Evolutionary conservation across 2,797 vertebrate genomes (phyloP), one percentile per base, ranked within the genome.

Genomic region (Neosilurus hyrtlii): DNA sequence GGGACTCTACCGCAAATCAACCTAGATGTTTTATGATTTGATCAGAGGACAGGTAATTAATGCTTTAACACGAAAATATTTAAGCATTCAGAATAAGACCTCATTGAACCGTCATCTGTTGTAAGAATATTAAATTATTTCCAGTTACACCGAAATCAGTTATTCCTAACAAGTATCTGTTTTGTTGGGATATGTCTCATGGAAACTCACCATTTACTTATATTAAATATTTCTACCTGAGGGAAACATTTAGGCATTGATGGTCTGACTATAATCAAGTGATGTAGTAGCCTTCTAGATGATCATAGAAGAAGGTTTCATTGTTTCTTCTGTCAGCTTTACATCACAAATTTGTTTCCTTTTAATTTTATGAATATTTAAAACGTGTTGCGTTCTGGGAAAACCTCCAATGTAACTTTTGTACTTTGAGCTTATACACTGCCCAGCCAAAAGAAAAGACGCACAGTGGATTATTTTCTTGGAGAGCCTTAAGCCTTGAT

Each of bases 1-100:
- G 62, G 82, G 22, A 63, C 65, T 75, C 26, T 35, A 85, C 70
- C 37, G 24, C 1, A n/a, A 63, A 81, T 81, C 56, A 8, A 52
- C 56, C 56, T 22, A 9, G 26, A 4, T 61, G 66, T 70, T 16
- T 11, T 70, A 30, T 71, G 52, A 51, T 71, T 78, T 35, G 54
- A 68, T 30, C 35, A 30, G 4, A 37, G 30, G 14, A 12, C 49
- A 70, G 16, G 3, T n/a, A 1, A 20, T 68, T 57, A 67, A 61
- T n/a, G 56, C 15, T 49, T 30, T n/a, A 72, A 54, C 18, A 54
- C 24, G 24, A n/a, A 59, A 37, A 59, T 75, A 75, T 57, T 54
- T 59, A 56, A 51, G 52, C 11, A 3, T 75, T 59, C 22, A 22
- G 30, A 54, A 30, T 56, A 22, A 52, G 70, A 52, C 49, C 7